A percentile compares a stretch with the other conserved stretches of the same genome.
Evolutionary conservation across 2,797 vertebrate species (phyloP).

Genomic region (Tangara arthus): DNA sequence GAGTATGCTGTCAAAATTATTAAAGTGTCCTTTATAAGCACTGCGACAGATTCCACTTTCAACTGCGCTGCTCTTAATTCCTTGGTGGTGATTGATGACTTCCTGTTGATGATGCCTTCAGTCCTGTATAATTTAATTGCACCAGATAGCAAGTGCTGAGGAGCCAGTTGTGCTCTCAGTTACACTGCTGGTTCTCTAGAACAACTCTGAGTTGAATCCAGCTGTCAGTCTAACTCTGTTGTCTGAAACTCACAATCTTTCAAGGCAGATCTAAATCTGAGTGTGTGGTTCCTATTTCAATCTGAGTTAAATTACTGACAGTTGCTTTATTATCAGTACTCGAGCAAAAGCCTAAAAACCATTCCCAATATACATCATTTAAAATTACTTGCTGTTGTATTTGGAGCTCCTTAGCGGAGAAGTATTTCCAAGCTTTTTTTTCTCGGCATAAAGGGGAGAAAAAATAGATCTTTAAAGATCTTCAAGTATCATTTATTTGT

Average conservation of each 20-base stretch:
- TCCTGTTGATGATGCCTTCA: neutral
- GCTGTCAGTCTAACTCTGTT: neutral
- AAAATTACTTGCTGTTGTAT: neutral
- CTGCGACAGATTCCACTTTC: neutral
- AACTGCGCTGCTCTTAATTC: neutral
- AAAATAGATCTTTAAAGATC: neutral
- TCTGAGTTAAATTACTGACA: neutral
- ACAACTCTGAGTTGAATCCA: neutral
- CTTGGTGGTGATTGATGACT: neutral
- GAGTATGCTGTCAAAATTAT: constrained; percentile 9
- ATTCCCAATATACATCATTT: neutral
- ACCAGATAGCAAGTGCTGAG: neutral
- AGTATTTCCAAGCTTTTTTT: neutral
- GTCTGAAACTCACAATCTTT: neutral
- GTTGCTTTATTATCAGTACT: neutral
- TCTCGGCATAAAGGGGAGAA: neutral
- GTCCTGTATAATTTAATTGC: neutral
- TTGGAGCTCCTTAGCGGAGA: neutral
- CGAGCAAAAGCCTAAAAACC: neutral
- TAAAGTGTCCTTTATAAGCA: neutral
- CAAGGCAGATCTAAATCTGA: neutral
- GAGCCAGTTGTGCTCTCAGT: neutral
- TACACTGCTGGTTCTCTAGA: neutral
- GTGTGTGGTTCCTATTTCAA: neutral
- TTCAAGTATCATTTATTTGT: neutral